Conservation (phyloP, 2,888 invertebrate species). For the Drosophila borborema region DNA sequence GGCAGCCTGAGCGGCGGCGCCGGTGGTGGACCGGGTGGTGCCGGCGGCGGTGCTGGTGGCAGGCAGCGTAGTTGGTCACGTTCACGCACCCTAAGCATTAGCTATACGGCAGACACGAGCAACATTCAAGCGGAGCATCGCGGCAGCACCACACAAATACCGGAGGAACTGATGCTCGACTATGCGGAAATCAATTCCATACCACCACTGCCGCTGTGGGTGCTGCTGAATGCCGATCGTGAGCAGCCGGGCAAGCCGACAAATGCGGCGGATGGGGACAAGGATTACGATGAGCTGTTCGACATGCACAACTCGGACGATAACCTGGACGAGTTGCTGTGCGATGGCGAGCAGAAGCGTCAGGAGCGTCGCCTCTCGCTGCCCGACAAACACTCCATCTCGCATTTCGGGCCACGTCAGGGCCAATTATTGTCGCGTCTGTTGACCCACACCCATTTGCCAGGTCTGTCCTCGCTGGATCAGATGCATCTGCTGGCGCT, state of each 20-base stretch:
- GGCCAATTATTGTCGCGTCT: conserved; percentile 94
- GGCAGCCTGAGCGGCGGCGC: conserved; percentile 31
- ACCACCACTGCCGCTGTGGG: conserved; percentile 98
- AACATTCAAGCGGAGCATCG: conserved; percentile 91
- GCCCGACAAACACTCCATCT: conserved; percentile 90
- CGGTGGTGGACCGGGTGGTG: conserved; percentile 18
- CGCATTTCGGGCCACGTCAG: conserved; percentile 95
- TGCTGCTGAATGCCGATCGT: conserved; percentile 96
- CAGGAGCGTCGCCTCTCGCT: conserved; percentile 89
- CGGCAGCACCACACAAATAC: conserved; percentile 92
- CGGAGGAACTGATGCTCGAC: conserved; percentile 95
- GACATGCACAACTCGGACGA: conserved; percentile 93
- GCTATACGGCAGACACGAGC: conserved; percentile 91
- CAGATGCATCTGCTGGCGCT: conserved; percentile 99
- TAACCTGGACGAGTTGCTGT: conserved; percentile 91
- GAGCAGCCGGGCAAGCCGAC: conserved; percentile 87
- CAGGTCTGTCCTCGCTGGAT: conserved; percentile 97
- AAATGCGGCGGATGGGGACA: conserved; percentile 62
- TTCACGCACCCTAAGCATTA: conserved; percentile 94
- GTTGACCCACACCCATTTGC: conserved; percentile 97
- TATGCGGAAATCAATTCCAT: conserved; percentile 99
- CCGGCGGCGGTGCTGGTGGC: conserved; percentile 22
- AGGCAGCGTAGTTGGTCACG: conserved; percentile 93
- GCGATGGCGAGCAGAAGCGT: conserved; percentile 89
- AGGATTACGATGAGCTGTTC: conserved; percentile 96